Evolutionary conservation across 2,888 invertebrate genomes (phyloP).

Genomic region (Thyatira batis): DNA sequence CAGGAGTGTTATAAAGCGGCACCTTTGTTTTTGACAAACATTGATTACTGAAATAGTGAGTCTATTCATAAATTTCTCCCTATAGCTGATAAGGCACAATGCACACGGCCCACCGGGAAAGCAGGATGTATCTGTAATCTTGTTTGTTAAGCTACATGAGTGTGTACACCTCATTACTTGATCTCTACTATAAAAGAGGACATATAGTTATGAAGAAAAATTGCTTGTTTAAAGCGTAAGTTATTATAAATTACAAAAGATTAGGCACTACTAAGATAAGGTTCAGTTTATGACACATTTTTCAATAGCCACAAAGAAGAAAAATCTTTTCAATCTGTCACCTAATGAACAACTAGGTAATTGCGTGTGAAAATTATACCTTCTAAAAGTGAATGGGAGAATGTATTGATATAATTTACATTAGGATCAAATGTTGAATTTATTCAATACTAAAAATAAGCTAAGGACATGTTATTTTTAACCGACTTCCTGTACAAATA

Average conservation of each 20-base stretch:
- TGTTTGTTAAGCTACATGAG: slow-evolving; percentile 59
- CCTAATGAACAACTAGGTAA: no score
- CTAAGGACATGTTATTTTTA: no score
- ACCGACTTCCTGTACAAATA: no score
- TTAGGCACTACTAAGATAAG: background rate
- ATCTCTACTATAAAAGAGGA: slow-evolving; percentile 25
- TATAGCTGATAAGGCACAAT: slow-evolving; percentile 60
- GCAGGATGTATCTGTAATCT: slow-evolving; percentile 78
- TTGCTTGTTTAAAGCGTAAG: slow-evolving; percentile 6
- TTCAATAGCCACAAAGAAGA: no score
- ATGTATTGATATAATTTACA: no score
- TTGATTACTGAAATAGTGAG: slow-evolving; percentile 45
- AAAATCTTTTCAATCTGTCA: no score
- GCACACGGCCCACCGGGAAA: slow-evolving; percentile 68
- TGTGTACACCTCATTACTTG: slow-evolving; percentile 57
- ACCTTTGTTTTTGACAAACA: slow-evolving; percentile 56
- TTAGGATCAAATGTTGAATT: no score
- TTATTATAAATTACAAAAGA: background rate
- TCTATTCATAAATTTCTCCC: slow-evolving; percentile 71
- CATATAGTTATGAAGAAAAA: slow-evolving; percentile 23
- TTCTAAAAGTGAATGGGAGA: no score
- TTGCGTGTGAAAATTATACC: no score
- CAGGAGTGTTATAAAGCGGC: slow-evolving; percentile 35
- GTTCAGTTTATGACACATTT: no score
- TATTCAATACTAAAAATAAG: no score